phyloP scores from a whole-genome alignment of 92 coral and sea anemone genomes.

The Phenganax stokvisi region DNA sequence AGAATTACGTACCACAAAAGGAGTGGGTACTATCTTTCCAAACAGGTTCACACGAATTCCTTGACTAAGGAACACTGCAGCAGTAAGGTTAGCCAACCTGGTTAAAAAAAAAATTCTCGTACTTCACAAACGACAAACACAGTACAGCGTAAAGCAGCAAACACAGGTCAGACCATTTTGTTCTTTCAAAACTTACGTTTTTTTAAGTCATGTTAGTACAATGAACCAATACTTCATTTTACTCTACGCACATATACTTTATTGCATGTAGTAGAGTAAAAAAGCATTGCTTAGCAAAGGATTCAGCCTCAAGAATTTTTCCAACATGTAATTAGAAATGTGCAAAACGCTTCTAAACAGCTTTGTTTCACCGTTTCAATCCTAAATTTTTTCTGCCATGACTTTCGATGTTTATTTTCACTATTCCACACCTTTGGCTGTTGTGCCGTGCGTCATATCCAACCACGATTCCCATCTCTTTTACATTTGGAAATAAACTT shows the following conservation, averaged over 20 bases:
- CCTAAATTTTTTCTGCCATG: no score
- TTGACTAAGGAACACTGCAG: conserved; percentile 76
- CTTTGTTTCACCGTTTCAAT: no score
- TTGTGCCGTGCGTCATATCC: conserved; percentile 96
- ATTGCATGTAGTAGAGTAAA: no score
- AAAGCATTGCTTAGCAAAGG: not conserved
- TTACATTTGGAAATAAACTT: conserved; percentile 58
- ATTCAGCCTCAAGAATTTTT: not conserved
- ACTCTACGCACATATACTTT: no score
- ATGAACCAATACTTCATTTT: no score
- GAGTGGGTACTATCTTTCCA: conserved; percentile 83
- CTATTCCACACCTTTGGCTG: conserved; percentile 63
- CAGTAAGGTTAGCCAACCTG: conserved; percentile 84
- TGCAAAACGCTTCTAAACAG: no score
- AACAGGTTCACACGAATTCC: conserved; percentile 79
- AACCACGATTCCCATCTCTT: conserved; percentile 74
- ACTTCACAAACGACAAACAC: not conserved
- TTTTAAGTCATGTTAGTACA: no score
- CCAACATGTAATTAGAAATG: not conserved
- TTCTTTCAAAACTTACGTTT: no score
- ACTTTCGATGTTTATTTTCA: no score
- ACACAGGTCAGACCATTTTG: no score
- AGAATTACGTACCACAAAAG: conserved; percentile 75
- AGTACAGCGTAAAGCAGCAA: no score
- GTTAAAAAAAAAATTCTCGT: not conserved